Conservation (phyloP, 37 sponge, comb jelly and placozoan genomes). For the Diacarnus erythraeanus region DNA sequence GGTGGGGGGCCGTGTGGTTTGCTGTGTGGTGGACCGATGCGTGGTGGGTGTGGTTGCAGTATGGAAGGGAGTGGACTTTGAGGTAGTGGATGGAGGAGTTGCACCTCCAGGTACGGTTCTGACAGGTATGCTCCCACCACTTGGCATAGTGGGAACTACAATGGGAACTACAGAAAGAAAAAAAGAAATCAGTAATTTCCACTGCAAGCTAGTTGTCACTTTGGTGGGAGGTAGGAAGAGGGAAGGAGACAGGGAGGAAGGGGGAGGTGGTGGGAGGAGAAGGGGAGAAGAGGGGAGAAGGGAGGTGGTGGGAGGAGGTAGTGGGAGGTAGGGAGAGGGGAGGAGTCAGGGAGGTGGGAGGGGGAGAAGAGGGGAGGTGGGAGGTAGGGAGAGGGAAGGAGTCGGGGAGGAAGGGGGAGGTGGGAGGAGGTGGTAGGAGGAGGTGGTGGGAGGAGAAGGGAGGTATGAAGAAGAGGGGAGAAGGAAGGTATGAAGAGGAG, state of each 20-base stretch:
- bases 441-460: not conserved
- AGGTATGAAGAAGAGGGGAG: not conserved
- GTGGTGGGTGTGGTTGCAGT: not conserved
- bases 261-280: too few relatives aligned
- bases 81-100: not conserved
- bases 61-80: not conserved
- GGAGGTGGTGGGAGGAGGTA: not conserved
- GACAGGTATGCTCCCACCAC: not conserved
- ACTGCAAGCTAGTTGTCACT: too few relatives aligned
- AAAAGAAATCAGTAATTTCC: too few relatives aligned
- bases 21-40: not conserved
- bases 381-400: slow-evolving; percentile 7
- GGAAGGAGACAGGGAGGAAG: too few relatives aligned
- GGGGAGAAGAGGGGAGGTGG: not conserved
- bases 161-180: too few relatives aligned
- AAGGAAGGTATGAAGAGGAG: too few relatives aligned
- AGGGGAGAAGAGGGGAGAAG: not conserved
- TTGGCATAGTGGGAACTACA: too few relatives aligned
- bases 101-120: not conserved
- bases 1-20: not conserved
- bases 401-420: slow-evolving; percentile 5
- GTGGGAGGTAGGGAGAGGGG: not conserved
- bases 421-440: slow-evolving; percentile 10
- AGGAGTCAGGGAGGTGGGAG: not conserved
- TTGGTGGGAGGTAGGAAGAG: too few relatives aligned